Percentiles rank a stretch among this genome's conserved stretches.
phyloP scores from a whole-genome alignment of 2,888 invertebrate species.

The Brachyptera putata region DNA sequence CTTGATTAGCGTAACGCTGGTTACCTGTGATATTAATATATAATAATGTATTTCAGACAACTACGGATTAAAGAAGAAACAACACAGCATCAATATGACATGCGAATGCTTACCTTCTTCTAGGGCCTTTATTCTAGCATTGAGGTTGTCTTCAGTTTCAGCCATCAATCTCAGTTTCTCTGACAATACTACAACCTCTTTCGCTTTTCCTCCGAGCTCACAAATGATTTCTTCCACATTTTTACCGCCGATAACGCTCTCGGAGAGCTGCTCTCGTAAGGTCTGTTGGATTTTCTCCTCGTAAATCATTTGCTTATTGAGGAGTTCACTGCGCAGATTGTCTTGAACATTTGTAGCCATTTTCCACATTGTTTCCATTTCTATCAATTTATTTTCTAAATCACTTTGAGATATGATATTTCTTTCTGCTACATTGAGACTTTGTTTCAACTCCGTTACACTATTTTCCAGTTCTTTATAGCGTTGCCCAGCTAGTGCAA shows the following conservation, averaged over 20 bases:
- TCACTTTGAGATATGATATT: not conserved
- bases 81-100: too few relatives aligned
- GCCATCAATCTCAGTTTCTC: too few relatives aligned
- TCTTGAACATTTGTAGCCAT: not conserved
- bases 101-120: too few relatives aligned
- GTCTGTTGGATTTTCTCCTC: slow-evolving; percentile 39
- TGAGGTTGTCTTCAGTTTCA: too few relatives aligned
- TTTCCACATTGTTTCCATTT: not conserved
- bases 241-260: slow-evolving; percentile 36
- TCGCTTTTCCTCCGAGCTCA: slow-evolving; percentile 36
- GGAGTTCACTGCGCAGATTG: not conserved
- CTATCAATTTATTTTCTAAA: not conserved
- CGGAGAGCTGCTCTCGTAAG: slow-evolving; percentile 40
- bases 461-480: not conserved
- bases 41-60: too few relatives aligned
- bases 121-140: too few relatives aligned
- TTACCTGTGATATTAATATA: too few relatives aligned
- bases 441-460: not conserved
- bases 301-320: slow-evolving; percentile 35
- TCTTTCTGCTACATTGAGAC: not conserved
- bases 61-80: too few relatives aligned
- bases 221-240: slow-evolving; percentile 42
- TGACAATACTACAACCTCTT: not conserved
- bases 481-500: not conserved
- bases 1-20: too few relatives aligned